Conservation (phyloP, 2,797 vertebrate species). For the Prionace glauca region DNA sequence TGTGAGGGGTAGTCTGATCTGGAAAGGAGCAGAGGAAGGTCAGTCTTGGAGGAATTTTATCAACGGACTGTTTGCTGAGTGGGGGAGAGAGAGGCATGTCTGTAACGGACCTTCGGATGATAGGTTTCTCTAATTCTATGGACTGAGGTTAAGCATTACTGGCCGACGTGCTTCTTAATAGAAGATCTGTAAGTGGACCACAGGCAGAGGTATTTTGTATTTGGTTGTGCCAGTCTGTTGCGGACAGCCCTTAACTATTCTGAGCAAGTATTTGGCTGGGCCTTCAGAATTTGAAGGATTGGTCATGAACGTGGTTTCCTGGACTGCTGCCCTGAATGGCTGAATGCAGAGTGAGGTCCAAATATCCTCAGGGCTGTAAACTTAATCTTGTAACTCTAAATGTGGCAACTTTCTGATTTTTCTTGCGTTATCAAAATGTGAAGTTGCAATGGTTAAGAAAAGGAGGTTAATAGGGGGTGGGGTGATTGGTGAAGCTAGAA, state of each 20-base stretch:
- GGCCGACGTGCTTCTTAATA: background rate
- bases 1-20: background rate
- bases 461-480: background rate
- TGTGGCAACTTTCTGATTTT: background rate
- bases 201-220: background rate
- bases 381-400: background rate
- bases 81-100: background rate
- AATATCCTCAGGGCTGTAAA: background rate
- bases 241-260: background rate
- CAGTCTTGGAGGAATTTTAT: background rate
- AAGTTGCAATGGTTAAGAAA: background rate
- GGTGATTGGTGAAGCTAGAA: background rate
- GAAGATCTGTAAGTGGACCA: background rate
- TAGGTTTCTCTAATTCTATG: background rate
- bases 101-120: background rate
- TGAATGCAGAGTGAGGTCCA: background rate
- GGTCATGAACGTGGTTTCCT: background rate
- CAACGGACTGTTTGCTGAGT: background rate
- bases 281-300: background rate
- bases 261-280: background rate
- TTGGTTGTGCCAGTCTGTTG: background rate
- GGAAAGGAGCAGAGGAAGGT: background rate
- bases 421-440: background rate
- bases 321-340: background rate
- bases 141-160: background rate